A percentile compares a stretch with the other conserved stretches of the same genome.
Evolutionary conservation across 2,797 vertebrate species (phyloP).

Genomic region (Champsocephalus esox): DNA sequence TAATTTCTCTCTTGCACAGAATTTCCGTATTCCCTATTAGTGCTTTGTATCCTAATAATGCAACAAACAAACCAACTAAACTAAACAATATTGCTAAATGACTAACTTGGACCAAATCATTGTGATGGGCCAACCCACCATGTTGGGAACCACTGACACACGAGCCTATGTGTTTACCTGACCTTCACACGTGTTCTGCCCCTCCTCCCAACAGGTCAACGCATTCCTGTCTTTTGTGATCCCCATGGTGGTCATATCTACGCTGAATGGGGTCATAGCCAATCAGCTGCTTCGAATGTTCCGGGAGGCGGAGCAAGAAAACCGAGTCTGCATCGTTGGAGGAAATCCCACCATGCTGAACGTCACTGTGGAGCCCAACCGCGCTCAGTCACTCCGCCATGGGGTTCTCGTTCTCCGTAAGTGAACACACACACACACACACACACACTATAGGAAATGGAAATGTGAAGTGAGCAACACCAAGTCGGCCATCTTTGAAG

Average conservation of each 20-base stretch:
- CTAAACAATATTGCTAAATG: too few relatives aligned
- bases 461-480: too few relatives aligned
- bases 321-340: conserved; percentile 86
- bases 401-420: conserved; percentile 91
- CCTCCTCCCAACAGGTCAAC: conserved; percentile 85
- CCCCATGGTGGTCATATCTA: conserved; percentile 93
- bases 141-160: background rate
- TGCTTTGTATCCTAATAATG: too few relatives aligned
- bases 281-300: conserved; percentile 96
- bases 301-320: conserved; percentile 91
- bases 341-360: conserved; percentile 89
- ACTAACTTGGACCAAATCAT: background rate
- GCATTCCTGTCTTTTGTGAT: conserved; percentile 94
- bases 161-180: background rate
- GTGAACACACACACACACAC: conserved; percentile 11
- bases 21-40: too few relatives aligned
- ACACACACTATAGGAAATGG: too few relatives aligned
- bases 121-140: background rate
- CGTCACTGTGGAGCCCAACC: conserved; percentile 91
- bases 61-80: too few relatives aligned
- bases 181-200: background rate
- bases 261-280: conserved; percentile 94
- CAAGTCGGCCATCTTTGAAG: too few relatives aligned
- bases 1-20: too few relatives aligned
- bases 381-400: conserved; percentile 92